Conservation (phyloP, 2,888 invertebrate genomes). For the Leptodirus hochenwartii region DNA sequence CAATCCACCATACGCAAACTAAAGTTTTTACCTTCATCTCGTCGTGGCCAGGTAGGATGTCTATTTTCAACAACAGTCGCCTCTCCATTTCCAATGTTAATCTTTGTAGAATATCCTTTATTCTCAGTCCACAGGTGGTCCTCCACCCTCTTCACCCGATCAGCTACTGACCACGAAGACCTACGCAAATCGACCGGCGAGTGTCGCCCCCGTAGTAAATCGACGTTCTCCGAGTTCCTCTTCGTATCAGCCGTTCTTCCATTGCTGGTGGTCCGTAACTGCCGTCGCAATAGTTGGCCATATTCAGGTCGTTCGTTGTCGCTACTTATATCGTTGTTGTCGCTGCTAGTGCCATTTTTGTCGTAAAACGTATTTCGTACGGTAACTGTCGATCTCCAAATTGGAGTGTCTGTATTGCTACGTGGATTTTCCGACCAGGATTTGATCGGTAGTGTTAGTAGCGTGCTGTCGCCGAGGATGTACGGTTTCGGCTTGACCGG, state of each 20-base stretch:
- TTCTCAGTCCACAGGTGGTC: conserved; percentile 20
- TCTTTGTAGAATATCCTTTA: conserved; percentile 38
- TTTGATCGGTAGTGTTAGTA: no score
- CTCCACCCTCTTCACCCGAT: conserved; percentile 31
- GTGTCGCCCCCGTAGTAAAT: conserved; percentile 11
- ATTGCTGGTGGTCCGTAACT: conserved; percentile 19
- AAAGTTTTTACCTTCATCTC: no score
- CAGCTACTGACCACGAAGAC: conserved; percentile 29
- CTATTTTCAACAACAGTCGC: conserved; percentile 26
- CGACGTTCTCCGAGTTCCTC: conserved; percentile 12
- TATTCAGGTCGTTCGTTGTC: conserved; percentile 19
- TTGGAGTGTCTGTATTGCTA: conserved; percentile 18
- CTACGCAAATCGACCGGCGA: conserved; percentile 13
- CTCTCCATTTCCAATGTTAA: conserved; percentile 32
- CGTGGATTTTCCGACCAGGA: no score
- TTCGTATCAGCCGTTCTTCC: conserved; percentile 15
- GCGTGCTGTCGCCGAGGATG: conserved; percentile 50
- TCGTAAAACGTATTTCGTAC: conserved; percentile 22
- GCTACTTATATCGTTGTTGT: conserved; percentile 7
- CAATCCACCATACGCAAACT: no score
- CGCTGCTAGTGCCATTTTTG: conserved; percentile 7
- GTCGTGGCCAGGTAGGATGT: conserved; percentile 21
- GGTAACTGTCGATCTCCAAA: conserved; percentile 29
- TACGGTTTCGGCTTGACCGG: conserved; percentile 56
- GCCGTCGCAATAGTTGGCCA: conserved; percentile 22